Percentiles rank a stretch among this genome's conserved stretches.
Evolutionary conservation across 1,140 invertebrate genomes (phyloP).

Genomic region (Oryctes rhinoceros): DNA sequence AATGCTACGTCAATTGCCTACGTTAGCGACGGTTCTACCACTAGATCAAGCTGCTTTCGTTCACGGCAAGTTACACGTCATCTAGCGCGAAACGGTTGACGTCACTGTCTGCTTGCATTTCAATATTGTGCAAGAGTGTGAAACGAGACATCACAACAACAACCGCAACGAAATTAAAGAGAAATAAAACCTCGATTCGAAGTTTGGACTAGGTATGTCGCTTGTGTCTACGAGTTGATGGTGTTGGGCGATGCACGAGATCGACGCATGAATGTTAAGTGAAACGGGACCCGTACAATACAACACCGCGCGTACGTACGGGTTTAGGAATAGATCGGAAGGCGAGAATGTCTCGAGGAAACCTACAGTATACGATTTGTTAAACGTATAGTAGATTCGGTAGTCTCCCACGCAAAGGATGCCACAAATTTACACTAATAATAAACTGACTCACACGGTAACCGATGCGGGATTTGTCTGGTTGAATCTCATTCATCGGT

Average conservation of each 20-base stretch:
- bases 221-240: not conserved
- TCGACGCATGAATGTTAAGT: not conserved
- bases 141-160: not conserved
- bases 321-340: not conserved
- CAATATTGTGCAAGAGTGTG: not conserved
- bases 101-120: not conserved
- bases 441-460: not conserved
- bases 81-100: not conserved
- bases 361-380: too few species aligned
- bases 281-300: not conserved
- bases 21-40: not conserved
- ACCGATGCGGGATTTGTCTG: not conserved
- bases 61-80: not conserved
- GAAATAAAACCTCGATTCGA: not conserved
- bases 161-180: not conserved
- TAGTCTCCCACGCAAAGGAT: not conserved
- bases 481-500: not conserved
- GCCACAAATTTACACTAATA: not conserved
- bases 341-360: too few species aligned
- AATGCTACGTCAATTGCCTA: not conserved
- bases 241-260: not conserved
- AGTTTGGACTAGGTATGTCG: not conserved
- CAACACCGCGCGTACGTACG: not conserved
- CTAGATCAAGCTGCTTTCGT: not conserved
- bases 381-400: too few species aligned